These are phyloP conservation scores for Platysternon megacephalum DNA, from an alignment of 2,113 vertebrate genomes.

Conservation along the genomic window DNA sequence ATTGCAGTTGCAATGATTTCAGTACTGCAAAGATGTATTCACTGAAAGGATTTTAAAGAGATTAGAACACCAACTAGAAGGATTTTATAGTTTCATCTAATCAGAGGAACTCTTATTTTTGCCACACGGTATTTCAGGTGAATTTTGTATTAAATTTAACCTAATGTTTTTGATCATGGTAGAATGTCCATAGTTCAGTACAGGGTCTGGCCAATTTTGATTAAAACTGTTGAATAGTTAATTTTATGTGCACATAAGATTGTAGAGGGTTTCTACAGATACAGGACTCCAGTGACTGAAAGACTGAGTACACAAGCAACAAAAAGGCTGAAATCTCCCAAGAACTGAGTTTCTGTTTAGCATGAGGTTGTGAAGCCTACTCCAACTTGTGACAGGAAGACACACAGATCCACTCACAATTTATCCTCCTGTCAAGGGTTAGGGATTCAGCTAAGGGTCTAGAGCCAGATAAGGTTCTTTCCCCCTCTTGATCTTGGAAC, in stretches of 20 bases:
- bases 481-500: not conserved
- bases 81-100: not conserved
- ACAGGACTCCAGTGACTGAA: not conserved
- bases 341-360: not conserved
- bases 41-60: conserved; percentile 4
- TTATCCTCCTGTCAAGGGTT: not conserved
- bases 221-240: not conserved
- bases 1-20: conserved; percentile 32
- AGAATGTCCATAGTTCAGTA: not conserved
- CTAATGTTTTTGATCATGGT: not conserved
- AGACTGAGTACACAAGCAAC: not conserved
- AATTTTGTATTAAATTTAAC: not conserved
- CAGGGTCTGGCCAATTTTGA: not conserved
- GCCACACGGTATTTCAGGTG: not conserved
- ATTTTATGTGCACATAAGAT: not conserved
- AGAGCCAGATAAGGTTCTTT: not conserved
- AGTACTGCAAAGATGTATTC: not conserved
- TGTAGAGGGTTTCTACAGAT: not conserved
- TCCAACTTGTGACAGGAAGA: not conserved
- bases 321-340: not conserved
- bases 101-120: not conserved
- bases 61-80: not conserved
- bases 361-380: not conserved
- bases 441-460: not conserved
- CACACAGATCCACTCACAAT: not conserved